These are phyloP conservation scores for Colinus virginianus DNA, from an alignment of 2,113 vertebrate genomes.

Conservation along the genomic window DNA sequence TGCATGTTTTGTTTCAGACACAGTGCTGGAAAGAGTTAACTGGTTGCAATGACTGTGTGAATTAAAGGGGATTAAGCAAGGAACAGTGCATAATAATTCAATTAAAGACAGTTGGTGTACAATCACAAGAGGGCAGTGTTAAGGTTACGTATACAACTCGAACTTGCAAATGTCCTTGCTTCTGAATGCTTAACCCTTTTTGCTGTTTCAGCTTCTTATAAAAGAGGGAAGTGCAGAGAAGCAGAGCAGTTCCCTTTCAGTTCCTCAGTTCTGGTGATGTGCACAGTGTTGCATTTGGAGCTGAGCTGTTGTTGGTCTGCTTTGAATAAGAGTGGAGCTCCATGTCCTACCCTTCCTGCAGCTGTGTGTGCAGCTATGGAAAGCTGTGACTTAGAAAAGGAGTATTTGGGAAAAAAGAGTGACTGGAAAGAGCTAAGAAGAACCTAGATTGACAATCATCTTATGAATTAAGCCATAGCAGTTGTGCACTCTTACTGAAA, in stretches of 20 bases:
- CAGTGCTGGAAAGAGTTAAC: not conserved
- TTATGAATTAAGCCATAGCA: not conserved
- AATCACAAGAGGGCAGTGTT: slow-evolving; percentile 68
- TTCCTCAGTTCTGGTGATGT: not conserved
- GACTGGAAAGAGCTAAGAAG: not conserved
- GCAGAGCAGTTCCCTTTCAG: not conserved
- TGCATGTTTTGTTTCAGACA: not conserved
- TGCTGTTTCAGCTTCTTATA: not conserved
- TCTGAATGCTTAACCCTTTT: not conserved
- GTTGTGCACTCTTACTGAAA: not conserved
- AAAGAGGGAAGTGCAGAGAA: not conserved
- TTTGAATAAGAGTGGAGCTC: not conserved
- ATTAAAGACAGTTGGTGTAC: not conserved
- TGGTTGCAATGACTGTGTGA: not conserved
- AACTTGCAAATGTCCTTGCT: not conserved
- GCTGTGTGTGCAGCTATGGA: not conserved
- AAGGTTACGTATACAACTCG: slow-evolving; percentile 3
- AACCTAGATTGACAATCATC: not conserved
- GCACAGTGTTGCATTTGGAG: not conserved
- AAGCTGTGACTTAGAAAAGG: not conserved
- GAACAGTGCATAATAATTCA: not conserved
- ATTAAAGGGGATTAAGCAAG: not conserved
- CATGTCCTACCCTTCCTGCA: not conserved
- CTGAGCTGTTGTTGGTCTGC: not conserved
- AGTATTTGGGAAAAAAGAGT: not conserved